These are phyloP conservation scores for Ormyrus pomaceus DNA, from an alignment of 2,888 invertebrate species.

Conservation along the genomic window DNA sequence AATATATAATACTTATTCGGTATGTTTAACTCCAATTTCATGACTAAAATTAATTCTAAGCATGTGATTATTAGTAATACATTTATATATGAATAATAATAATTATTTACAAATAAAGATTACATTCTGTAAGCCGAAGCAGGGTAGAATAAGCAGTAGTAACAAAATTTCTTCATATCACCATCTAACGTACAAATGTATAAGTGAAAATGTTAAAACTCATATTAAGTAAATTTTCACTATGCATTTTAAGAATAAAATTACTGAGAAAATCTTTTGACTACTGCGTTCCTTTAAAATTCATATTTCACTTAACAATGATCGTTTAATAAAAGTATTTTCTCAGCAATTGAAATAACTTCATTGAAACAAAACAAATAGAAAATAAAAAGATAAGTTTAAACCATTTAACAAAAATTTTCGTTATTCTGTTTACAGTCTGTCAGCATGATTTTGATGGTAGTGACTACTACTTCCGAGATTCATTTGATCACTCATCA, in stretches of 20 bases:
- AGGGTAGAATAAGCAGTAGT: constrained; percentile 33
- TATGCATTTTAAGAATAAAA: not conserved
- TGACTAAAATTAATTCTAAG: too few relatives aligned
- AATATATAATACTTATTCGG: too few relatives aligned
- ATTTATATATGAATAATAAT: too few relatives aligned
- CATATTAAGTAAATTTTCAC: not conserved
- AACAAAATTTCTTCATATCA: constrained; percentile 7
- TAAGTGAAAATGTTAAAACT: not conserved
- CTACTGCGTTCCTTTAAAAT: too few relatives aligned
- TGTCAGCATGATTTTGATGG: constrained; percentile 71
- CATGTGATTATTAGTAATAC: too few relatives aligned
- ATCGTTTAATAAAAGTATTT: too few relatives aligned
- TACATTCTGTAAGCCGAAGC: constrained; percentile 8
- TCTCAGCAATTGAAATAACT: too few relatives aligned
- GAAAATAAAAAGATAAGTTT: not conserved
- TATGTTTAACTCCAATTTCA: too few relatives aligned
- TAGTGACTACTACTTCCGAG: constrained; percentile 84
- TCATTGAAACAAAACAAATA: too few relatives aligned
- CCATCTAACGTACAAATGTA: not conserved
- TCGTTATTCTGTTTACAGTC: constrained; percentile 65
- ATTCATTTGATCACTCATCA: constrained; percentile 88
- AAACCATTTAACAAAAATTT: not conserved
- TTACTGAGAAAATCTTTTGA: too few relatives aligned
- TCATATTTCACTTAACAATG: too few relatives aligned
- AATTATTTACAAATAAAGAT: not conserved